A percentile compares a stretch with the other conserved stretches of the same genome.
These are phyloP conservation scores for Eristalis tenax DNA, from an alignment of 2,888 invertebrate genomes.

Conservation along the genomic window DNA sequence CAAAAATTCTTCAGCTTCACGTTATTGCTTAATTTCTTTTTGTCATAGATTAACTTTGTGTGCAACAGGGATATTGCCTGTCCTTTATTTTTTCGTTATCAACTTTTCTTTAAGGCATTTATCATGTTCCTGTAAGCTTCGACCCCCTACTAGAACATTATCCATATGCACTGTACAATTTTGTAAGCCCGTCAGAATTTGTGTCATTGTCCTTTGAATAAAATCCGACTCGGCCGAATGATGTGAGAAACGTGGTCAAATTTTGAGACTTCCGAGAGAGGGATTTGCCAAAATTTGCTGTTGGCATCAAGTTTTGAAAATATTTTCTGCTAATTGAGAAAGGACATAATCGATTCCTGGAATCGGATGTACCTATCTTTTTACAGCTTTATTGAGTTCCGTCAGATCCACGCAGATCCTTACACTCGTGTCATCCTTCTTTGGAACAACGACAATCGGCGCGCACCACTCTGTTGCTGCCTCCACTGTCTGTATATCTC, in stretches of 20 bases:
- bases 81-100: background rate
- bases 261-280: no score
- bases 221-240: background rate
- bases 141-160: background rate
- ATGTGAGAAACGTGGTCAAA: no score
- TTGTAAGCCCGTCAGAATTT: conserved; percentile 11
- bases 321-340: conserved; percentile 25
- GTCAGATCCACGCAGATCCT: conserved; percentile 5
- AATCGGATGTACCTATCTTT: background rate
- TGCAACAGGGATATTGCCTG: background rate
- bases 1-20: background rate
- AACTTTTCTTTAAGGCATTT: background rate
- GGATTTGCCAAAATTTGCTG: background rate
- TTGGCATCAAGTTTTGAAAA: conserved; percentile 33
- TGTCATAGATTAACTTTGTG: no score
- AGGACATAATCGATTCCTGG: conserved; percentile 11
- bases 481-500: background rate
- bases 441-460: background rate
- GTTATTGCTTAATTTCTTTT: background rate
- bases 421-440: conserved; percentile 1
- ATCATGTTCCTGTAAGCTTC: background rate
- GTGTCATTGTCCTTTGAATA: conserved; percentile 25
- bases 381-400: background rate
- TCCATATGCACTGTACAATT: conserved; percentile 11
- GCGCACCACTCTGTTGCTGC: background rate